Conservation (phyloP, 2,797 vertebrate genomes). For the Cryptoblepharus egeriae region DNA sequence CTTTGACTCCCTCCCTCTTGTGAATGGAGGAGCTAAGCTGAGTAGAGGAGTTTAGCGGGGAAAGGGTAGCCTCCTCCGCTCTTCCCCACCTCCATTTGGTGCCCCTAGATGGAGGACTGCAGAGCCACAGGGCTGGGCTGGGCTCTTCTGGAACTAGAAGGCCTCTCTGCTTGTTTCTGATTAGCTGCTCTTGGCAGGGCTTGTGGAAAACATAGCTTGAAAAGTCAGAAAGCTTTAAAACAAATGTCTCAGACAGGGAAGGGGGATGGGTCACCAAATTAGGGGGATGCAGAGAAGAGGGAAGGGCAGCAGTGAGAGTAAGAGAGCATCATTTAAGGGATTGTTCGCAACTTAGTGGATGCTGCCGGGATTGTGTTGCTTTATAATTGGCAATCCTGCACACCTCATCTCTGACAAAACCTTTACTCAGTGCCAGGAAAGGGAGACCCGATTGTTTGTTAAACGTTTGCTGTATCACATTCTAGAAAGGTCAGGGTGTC, state of each 20-base stretch:
- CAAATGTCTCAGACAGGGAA: slow-evolving; percentile 36
- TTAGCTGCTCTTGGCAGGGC: slow-evolving; percentile 68
- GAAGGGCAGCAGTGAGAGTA: not conserved
- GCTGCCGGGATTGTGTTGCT: not conserved
- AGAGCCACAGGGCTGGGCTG: slow-evolving; percentile 27
- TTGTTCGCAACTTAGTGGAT: too few species aligned
- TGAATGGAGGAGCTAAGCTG: not conserved
- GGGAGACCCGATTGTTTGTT: not conserved
- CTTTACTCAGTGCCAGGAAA: not conserved
- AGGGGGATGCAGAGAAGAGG: not conserved
- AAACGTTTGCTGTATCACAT: not conserved
- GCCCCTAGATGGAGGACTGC: not conserved
- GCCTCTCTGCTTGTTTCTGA: slow-evolving; percentile 64
- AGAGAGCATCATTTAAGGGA: not conserved
- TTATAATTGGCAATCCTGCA: not conserved
- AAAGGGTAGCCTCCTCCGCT: too few species aligned
- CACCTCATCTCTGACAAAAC: not conserved
- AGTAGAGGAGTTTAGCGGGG: not conserved
- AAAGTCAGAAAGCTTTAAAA: slow-evolving; percentile 57
- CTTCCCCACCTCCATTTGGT: not conserved
- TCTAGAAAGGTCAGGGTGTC: not conserved
- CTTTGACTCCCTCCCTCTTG: not conserved
- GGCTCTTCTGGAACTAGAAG: slow-evolving; percentile 33
- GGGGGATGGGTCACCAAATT: slow-evolving; percentile 26
- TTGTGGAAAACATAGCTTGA: slow-evolving; percentile 69